phyloP scores from a whole-genome alignment of 2,888 invertebrate genomes.

The Tiphia femorata region DNA sequence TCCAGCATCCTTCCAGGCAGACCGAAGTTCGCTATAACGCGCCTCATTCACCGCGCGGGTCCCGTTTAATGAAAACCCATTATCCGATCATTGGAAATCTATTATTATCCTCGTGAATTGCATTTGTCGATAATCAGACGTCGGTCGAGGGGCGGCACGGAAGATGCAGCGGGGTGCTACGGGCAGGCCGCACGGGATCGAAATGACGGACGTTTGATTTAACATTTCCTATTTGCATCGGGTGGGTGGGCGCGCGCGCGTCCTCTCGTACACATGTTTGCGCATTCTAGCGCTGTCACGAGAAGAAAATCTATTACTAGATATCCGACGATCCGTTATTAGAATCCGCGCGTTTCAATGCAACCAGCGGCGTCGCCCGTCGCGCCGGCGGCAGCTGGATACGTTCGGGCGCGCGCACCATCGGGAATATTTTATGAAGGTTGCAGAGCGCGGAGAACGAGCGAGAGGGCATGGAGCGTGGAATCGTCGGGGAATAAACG shows the following conservation, averaged over 20 bases:
- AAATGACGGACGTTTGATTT: slow-evolving; percentile 13
- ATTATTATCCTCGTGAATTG: slow-evolving; percentile 38
- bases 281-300: neutral
- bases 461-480: too few species aligned
- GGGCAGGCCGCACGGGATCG: slow-evolving; percentile 16
- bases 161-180: too few species aligned
- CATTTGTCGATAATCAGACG: slow-evolving; percentile 40
- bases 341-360: slow-evolving; percentile 5
- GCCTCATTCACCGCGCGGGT: neutral
- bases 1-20: too few species aligned
- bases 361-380: neutral
- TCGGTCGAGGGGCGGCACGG: too few species aligned
- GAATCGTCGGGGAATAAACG: too few species aligned
- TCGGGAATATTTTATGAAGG: too few species aligned
- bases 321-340: neutral
- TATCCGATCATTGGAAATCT: slow-evolving; percentile 31
- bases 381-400: too few species aligned
- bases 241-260: neutral
- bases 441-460: too few species aligned
- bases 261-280: neutral
- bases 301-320: slow-evolving; percentile 12
- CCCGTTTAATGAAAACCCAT: slow-evolving; percentile 34
- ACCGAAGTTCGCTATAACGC: too few species aligned
- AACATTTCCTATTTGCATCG: slow-evolving; percentile 22
- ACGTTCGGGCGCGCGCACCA: too few species aligned